Conservation (phyloP, 2,888 invertebrate genomes). For the Onthophagus sagittarius region DNA sequence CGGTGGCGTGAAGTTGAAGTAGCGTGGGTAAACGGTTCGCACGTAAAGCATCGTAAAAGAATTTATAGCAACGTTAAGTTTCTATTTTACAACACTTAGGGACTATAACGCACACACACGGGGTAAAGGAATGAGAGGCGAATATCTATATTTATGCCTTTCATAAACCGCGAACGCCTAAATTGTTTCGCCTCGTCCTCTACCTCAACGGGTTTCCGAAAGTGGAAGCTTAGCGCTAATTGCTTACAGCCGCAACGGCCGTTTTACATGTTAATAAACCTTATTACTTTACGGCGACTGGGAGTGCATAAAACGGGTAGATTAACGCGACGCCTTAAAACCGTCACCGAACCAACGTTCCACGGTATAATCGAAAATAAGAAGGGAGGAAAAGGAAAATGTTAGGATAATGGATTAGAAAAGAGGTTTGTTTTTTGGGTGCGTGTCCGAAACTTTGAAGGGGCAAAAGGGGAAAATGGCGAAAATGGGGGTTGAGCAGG, state of each 20-base stretch:
- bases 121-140: neutral
- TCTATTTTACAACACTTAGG: slow-evolving; percentile 21
- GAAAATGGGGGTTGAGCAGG: too few species aligned
- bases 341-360: neutral
- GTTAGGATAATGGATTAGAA: neutral
- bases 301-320: neutral
- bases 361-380: neutral
- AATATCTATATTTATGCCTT: slow-evolving; percentile 12
- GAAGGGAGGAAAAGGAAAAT: neutral
- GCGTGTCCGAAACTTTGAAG: neutral
- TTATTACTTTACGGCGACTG: neutral
- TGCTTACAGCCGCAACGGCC: neutral
- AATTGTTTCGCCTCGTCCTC: neutral
- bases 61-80: slow-evolving; percentile 25
- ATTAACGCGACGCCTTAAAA: neutral
- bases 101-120: slow-evolving; percentile 2
- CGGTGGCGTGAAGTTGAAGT: neutral
- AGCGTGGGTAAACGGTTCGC: neutral
- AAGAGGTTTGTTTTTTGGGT: neutral
- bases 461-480: slow-evolving; percentile 3
- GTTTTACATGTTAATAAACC: neutral
- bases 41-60: slow-evolving; percentile 19
- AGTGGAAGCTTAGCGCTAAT: neutral
- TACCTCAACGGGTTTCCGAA: neutral
- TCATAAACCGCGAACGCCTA: slow-evolving; percentile 3